Evolutionary conservation across 2,888 invertebrate genomes (phyloP).

Genomic region (Atethmia centrago): DNA sequence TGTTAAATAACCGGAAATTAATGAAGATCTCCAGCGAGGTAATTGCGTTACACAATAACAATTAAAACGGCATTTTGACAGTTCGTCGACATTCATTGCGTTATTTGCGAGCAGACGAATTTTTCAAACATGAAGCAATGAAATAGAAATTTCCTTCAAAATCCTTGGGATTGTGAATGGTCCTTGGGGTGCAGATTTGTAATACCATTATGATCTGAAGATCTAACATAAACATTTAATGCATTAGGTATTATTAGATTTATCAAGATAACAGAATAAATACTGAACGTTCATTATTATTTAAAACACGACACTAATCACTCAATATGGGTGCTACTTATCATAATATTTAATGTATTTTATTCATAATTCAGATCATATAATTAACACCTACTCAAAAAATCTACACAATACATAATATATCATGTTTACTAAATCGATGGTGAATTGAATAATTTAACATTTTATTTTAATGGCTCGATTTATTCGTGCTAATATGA

Average conservation of each 20-base stretch:
- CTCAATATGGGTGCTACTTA: conserved; percentile 34
- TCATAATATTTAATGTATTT: conserved; percentile 21
- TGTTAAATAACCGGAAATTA: neutral
- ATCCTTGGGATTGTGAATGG: neutral
- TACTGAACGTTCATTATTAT: conserved; percentile 19
- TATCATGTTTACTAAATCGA: conserved; percentile 60
- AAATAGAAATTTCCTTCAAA: neutral
- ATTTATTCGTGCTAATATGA: conserved; percentile 74
- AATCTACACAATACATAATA: conserved; percentile 46
- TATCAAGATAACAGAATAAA: neutral
- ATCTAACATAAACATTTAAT: neutral
- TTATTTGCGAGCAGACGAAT: neutral
- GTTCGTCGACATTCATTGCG: neutral
- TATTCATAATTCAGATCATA: conserved; percentile 42
- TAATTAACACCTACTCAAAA: conserved; percentile 31
- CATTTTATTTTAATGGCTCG: conserved; percentile 67
- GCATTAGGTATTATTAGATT: neutral
- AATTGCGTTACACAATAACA: neutral
- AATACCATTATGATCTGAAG: neutral
- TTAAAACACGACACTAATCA: conserved; percentile 33
- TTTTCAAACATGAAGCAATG: neutral
- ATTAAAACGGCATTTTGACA: neutral
- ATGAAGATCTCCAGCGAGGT: neutral
- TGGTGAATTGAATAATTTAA: conserved; percentile 64
- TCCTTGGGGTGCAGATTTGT: neutral